Evolutionary conservation across 2,888 invertebrate genomes (phyloP), one percentile per base, ranked within the genome.

Genomic region (Sialis fuliginosa): DNA sequence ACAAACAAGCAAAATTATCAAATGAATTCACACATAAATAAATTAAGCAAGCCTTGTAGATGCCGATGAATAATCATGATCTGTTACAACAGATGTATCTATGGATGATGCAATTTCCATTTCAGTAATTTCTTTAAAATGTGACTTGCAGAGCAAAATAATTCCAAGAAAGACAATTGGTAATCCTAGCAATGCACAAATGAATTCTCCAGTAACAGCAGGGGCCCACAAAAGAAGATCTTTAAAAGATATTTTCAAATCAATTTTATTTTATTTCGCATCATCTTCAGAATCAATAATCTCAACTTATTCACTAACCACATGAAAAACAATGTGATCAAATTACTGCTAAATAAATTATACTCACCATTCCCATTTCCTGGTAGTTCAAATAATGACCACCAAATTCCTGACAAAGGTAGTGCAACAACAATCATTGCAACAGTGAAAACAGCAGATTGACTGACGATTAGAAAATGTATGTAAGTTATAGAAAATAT

Each of bases 171-270:
- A 57, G 13, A 75, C 71, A 39, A 75, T 69, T 6, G 75, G 74
- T 48, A 75, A 63, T 48, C 75, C 75, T 22, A 75, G 60, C 31
- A 74, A 60, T 1, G 74, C 71, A 56, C 75, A 75, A 48, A 76
- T 71, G 22, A 75, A 57, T 57, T 75, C 76, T n/a, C 75, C 75
- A 5, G 72, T 70, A 46, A 75, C 63, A 10, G 69, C 67, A n/a
- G 75, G 75, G 47, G 70, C 63, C 73, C 73, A 75, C 30, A 64
- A 54, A 48, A 72, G 58, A 47, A 61, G 58, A 54, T 67, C 72
- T 72, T 52, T 6, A 53, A 52, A 33, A 34, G 12, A 39, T 33
- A 30, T 7, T 22, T 22, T 22, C 2, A 22, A 22, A 22, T 22
- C 22, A 22, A 22, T 22, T n/a, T 22, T 22, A 22, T 2, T 22